A percentile compares a stretch with the other conserved stretches of the same genome.
Conservation (phyloP, 2,888 invertebrate species). For the Clusia tigrina region DNA sequence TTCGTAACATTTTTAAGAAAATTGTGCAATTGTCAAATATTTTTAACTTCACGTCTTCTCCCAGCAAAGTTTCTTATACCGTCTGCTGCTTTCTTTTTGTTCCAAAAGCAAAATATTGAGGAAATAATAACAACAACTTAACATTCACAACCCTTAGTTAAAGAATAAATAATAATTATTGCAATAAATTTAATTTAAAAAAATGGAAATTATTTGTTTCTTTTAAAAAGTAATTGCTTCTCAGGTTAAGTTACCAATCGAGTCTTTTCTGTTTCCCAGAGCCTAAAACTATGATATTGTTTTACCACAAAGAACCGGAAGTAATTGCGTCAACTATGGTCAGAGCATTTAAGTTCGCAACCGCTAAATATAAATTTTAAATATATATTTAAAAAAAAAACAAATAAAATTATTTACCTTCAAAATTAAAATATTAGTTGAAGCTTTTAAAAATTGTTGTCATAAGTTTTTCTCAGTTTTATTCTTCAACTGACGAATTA, state of each 20-base stretch:
- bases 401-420: too few relatives aligned
- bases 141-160: constrained; percentile 2
- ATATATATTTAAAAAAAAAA: too few relatives aligned
- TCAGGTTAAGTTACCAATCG: neutral
- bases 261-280: neutral
- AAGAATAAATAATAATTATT: neutral
- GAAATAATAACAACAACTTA: neutral
- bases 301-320: too few relatives aligned
- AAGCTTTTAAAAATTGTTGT: too few relatives aligned
- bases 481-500: too few relatives aligned
- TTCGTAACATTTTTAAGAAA: constrained; percentile 24
- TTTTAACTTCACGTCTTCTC: neutral
- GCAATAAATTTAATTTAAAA: neutral
- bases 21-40: constrained; percentile 14
- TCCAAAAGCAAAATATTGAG: neutral
- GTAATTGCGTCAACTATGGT: too few relatives aligned
- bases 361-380: too few relatives aligned
- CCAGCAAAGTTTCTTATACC: neutral
- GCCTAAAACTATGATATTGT: neutral
- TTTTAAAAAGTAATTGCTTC: neutral
- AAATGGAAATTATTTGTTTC: too few relatives aligned
- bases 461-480: too few relatives aligned
- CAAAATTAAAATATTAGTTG: too few relatives aligned
- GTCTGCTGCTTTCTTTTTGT: neutral
- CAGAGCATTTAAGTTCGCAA: too few relatives aligned